Percentiles rank a stretch among this genome's conserved stretches.
phyloP scores from a whole-genome alignment of 2,113 vertebrate species.

The Peucedramus taeniatus region DNA sequence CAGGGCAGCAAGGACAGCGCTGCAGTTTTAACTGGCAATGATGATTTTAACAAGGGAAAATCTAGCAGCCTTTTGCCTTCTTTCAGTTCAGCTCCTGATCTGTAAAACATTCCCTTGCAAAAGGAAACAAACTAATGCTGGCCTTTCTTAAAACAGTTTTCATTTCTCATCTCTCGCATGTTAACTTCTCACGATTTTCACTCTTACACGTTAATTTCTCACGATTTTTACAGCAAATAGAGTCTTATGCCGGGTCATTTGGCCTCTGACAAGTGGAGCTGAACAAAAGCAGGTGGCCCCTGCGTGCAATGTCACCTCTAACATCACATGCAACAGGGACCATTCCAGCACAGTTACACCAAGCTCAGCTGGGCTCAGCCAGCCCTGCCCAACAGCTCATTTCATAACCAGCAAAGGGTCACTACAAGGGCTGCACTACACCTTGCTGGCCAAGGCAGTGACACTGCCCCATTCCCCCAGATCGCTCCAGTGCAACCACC shows the following conservation, averaged over 20 bases:
- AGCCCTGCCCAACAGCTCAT: not conserved
- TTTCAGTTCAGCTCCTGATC: not conserved
- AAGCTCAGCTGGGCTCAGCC: not conserved
- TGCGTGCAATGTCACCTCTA: not conserved
- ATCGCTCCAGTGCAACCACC: not conserved
- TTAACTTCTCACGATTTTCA: not conserved
- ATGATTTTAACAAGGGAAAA: not conserved
- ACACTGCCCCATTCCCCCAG: not conserved
- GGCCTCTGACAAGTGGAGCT: not conserved
- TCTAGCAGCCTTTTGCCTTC: not conserved
- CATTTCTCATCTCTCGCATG: not conserved
- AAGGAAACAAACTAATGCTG: not conserved
- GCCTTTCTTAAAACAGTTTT: not conserved
- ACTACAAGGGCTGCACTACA: not conserved
- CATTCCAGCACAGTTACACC: not conserved
- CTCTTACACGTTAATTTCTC: not conserved
- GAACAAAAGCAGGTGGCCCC: not conserved
- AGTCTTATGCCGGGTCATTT: not conserved
- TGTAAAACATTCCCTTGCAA: not conserved
- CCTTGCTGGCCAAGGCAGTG: not conserved
- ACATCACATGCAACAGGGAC: slow-evolving; percentile 22
- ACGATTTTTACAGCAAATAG: not conserved
- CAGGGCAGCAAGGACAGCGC: not conserved
- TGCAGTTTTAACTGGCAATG: not conserved
- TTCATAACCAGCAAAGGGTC: not conserved